Conservation (phyloP, 37 sponge, comb jelly and placozoan genomes). For the Cliona cf. orientalis region DNA sequence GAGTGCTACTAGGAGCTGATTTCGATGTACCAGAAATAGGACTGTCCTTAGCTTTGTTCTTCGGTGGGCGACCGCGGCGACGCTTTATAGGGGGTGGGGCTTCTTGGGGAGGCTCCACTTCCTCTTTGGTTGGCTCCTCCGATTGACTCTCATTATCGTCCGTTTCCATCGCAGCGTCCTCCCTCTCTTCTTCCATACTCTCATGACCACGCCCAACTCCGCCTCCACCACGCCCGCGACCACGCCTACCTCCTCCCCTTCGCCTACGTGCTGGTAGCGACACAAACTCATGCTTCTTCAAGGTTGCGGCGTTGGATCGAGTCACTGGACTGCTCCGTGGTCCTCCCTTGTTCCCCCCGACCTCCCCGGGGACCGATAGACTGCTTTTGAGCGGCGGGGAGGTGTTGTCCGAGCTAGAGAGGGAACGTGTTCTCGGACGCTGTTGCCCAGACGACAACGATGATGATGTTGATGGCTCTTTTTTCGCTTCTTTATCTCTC, state of each 20-base stretch:
- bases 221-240: not conserved
- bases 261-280: constrained; percentile 23
- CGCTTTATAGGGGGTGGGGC: constrained; percentile 12
- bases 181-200: not conserved
- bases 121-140: not conserved
- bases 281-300: constrained; percentile 47
- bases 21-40: not conserved
- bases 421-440: constrained; percentile 1
- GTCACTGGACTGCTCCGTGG: constrained; percentile 49
- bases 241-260: not conserved
- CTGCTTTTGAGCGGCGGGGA: not conserved
- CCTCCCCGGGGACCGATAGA: not conserved
- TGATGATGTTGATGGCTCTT: not conserved
- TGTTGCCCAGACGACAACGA: not conserved
- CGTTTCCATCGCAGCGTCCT: not conserved
- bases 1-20: not conserved
- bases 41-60: not conserved
- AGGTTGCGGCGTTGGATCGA: constrained; percentile 44
- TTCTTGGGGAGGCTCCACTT: constrained; percentile 11
- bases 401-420: constrained; percentile 12
- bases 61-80: constrained; percentile 29
- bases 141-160: not conserved
- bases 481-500: not conserved
- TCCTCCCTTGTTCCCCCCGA: not conserved
- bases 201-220: not conserved